Evolutionary conservation across 2,797 vertebrate species (phyloP), one percentile per base, ranked within the genome.

Genomic region (Varecia variegata): DNA sequence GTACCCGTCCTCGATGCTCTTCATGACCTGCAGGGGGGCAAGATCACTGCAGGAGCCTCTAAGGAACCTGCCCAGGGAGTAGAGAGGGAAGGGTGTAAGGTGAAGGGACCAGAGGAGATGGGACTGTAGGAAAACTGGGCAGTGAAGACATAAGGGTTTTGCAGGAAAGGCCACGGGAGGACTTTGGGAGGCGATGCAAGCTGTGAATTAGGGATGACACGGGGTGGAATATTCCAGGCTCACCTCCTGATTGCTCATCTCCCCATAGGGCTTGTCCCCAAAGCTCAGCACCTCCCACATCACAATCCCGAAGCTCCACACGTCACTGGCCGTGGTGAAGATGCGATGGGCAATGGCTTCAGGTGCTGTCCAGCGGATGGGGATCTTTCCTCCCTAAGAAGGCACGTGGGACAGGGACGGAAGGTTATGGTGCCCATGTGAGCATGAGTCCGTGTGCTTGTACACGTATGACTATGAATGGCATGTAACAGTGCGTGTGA

Each of bases 1-100:
- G 97, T 99, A 99, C 84, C 99, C 99, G 0, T 99, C 99, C 32
- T 99, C 99, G 23, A 99, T 99, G 10, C 99, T 99, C 96, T 99
- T 99, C 99, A 99, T 99, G 90, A 99, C 99, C 99, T 99, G 92
- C 15, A 38, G 35, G 17, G 43, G 43, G 56, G 68, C 12, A 13
- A 17, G 84, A 45, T 58, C 40, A 15, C 0, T 21, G 52, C n/a
- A 21, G 0, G 83, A 71, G 32, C 17, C 38, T 45, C 13, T 47
- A 9, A 40, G 65, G 65, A 25, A 25, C 11, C 35, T 35, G 67
- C 45, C 43, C 27, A 32, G 60, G 25, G 43, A n/a, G 10, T 14
- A 43, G 15, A 17, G 35, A 70, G 62, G 50, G 15, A 30, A 62
- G 14, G 62, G 54, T 2, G 4, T 45, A 38, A 71, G 15, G 9